Base-by-base conservation (phyloP, 2,113 vertebrate genomes). In the Lathamus discolor region DNA sequence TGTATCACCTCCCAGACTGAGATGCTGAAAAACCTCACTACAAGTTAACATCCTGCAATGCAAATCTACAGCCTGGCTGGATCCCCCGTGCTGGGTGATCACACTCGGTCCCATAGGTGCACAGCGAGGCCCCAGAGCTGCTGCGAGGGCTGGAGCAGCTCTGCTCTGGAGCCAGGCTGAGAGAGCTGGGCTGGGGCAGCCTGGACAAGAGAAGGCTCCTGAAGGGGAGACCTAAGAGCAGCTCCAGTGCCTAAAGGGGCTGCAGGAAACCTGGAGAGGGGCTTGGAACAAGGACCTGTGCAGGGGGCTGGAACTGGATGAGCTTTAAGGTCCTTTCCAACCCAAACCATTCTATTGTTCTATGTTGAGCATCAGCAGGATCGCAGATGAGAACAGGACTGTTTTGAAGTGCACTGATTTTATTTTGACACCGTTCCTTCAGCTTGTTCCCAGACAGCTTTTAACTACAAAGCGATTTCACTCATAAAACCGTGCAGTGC, bases 121-220 rank as follows among this genome's bases (percentile, higher is more conserved):
- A 13, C 24, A 20, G 41, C 0, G 6, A 57, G 55, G 55, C 6
- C 33, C 2, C 1, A 6, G 55, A n/a, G 33, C 0, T 57, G 55
- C 55, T n/a, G 55, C 13, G 8, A 57, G 55, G 55, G 31, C 55
- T n/a, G 19, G 20, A 20, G 55, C 55, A 57, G 55, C 55, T n/a
- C 55, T 57, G 55, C 33, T 57, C 55, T 57, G 33, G 33, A 57
- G 55, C 55, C 55, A 57, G 33, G 20, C 13, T 57, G 13, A 57
- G 55, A 57, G 55, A 57, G 19, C 55, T n/a, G 55, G 55, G 55
- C 55, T 57, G 55, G 55, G 13, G 5, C 55, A 57, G 54, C 18
- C 54, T 20, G 52, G 17, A 31, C 10, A 31, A 54, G 25, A 51
- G 25, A 49, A 49, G 23, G 51, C 9, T 52, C 51, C 28, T 54